Conservation (phyloP, 2,797 vertebrate species). For the Gymnopithys bicolor region DNA sequence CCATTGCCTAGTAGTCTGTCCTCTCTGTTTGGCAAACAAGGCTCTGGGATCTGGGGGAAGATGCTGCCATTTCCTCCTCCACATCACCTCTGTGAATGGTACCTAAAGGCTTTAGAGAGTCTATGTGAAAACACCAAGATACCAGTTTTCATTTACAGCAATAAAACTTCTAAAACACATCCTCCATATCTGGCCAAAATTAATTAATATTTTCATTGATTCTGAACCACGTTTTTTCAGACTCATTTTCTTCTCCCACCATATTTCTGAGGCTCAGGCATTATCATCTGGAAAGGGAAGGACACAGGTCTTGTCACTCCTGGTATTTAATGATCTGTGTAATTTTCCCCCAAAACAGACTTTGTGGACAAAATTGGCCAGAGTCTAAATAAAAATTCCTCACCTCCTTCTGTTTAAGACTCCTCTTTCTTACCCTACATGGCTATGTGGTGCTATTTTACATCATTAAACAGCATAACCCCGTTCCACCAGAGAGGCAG, state of each 20-base stretch:
- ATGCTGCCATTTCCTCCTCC: not conserved
- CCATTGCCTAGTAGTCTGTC: not conserved
- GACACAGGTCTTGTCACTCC: not conserved
- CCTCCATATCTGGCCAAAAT: not conserved
- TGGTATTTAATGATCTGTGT: not conserved
- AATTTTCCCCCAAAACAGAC: not conserved
- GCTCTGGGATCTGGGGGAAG: not conserved
- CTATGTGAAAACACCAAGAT: not conserved
- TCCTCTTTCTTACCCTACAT: not conserved
- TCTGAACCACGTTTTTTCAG: not conserved
- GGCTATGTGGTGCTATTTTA: not conserved
- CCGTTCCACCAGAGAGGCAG: not conserved
- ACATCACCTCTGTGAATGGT: not conserved
- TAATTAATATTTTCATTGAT: not conserved
- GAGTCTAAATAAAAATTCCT: not conserved
- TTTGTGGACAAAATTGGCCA: not conserved
- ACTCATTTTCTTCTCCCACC: not conserved
- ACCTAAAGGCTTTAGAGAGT: not conserved
- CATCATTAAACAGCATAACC: constrained; percentile 23
- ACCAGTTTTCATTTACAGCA: not conserved
- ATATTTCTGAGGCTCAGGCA: not conserved
- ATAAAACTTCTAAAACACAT: constrained; percentile 3
- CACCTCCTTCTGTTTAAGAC: not conserved
- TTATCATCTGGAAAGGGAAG: not conserved
- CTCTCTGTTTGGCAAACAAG: not conserved